Conservation (phyloP, 2,888 invertebrate genomes). For the Microplitis deprimator region DNA sequence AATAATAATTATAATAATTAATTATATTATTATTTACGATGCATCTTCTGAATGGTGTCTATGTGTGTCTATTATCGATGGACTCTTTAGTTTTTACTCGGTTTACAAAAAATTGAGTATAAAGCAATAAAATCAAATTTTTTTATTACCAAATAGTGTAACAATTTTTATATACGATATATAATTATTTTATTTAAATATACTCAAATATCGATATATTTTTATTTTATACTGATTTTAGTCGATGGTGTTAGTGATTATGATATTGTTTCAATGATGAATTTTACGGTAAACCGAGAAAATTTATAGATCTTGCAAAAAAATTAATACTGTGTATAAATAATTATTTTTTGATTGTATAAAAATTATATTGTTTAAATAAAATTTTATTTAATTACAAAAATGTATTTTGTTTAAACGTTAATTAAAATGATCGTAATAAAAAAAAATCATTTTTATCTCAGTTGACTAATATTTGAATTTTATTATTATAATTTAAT, state of each 20-base stretch:
- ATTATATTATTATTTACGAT: slow-evolving; percentile 58
- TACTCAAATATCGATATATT: not conserved
- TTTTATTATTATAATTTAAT: too few species aligned
- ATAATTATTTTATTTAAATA: not conserved
- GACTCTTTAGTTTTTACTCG: slow-evolving; percentile 55
- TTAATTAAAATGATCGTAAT: not conserved
- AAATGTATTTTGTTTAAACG: not conserved
- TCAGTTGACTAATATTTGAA: too few species aligned
- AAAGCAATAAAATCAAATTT: not conserved
- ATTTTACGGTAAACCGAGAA: slow-evolving; percentile 42
- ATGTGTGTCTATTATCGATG: slow-evolving; percentile 48
- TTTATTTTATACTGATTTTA: not conserved
- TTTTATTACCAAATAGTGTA: not conserved
- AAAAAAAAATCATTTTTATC: not conserved
- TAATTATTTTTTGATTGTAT: slow-evolving; percentile 56
- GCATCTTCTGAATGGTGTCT: slow-evolving; percentile 54
- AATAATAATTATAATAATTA: slow-evolving; percentile 59
- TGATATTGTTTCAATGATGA: not conserved
- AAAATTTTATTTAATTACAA: not conserved
- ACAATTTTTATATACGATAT: slow-evolving; percentile 16
- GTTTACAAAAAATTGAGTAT: slow-evolving; percentile 50
- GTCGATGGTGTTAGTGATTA: not conserved
- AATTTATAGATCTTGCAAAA: slow-evolving; percentile 48
- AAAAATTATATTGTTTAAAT: slow-evolving; percentile 50
- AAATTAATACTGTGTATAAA: slow-evolving; percentile 56